Evolutionary conservation across 2,888 invertebrate species (phyloP).

Genomic region (Linnaemya tessellans): DNA sequence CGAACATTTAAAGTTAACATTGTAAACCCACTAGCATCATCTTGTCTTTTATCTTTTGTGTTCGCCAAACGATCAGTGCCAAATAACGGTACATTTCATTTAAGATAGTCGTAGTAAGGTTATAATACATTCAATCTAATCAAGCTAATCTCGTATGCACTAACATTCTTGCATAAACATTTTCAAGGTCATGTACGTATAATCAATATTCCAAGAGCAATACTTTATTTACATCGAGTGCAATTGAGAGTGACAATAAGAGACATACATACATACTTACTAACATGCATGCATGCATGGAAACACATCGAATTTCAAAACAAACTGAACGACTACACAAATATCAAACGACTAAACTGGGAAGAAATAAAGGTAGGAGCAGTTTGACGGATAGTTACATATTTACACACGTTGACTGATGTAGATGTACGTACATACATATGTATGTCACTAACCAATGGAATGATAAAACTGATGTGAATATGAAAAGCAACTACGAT

Average conservation of each 20-base stretch:
- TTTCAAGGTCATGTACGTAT: constrained; percentile 64
- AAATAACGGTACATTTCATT: constrained; percentile 34
- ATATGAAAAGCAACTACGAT: constrained; percentile 33
- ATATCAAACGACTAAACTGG: constrained; percentile 8
- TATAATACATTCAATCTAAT: constrained; percentile 18
- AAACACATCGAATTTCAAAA: neutral
- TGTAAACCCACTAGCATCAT: constrained; percentile 4
- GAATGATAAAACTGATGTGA: constrained; percentile 54
- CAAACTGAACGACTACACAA: constrained; percentile 21
- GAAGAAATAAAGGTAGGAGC: constrained; percentile 51
- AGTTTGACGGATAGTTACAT: constrained; percentile 44
- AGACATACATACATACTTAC: neutral
- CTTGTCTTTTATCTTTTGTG: neutral
- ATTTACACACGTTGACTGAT: constrained; percentile 29
- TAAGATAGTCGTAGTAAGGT: neutral
- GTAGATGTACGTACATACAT: neutral
- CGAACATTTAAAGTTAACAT: too few species aligned
- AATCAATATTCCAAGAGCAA: constrained; percentile 68
- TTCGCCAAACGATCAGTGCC: neutral
- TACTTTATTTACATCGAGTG: constrained; percentile 47
- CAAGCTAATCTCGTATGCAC: neutral
- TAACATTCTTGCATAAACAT: constrained; percentile 48
- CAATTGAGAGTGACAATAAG: constrained; percentile 52
- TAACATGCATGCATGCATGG: neutral
- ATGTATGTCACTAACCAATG: constrained; percentile 22